phyloP scores from a whole-genome alignment of 2,797 vertebrate species.

The Halcyon badia region DNA sequence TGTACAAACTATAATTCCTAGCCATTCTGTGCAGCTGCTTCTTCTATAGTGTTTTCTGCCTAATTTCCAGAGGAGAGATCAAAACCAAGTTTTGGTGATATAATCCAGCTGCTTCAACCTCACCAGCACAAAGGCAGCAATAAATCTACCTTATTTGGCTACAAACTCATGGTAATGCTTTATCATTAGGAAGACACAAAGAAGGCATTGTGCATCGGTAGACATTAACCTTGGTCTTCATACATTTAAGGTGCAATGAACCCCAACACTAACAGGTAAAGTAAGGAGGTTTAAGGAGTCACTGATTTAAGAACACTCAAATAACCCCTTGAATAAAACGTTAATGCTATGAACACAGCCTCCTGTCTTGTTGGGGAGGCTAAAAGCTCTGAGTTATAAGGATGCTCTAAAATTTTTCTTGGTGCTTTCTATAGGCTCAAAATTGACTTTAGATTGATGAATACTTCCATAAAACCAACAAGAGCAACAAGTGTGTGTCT shows the following conservation, averaged over 20 bases:
- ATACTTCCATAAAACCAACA: neutral
- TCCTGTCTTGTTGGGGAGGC: neutral
- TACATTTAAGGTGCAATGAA: neutral
- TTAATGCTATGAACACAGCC: neutral
- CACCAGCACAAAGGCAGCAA: neutral
- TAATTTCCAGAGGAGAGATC: neutral
- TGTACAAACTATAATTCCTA: neutral
- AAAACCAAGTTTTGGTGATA: neutral
- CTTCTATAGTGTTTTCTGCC: neutral
- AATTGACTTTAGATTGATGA: neutral
- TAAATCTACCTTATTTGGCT: constrained; percentile 36
- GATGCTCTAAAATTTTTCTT: neutral
- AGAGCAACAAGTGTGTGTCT: neutral
- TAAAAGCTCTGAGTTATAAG: neutral
- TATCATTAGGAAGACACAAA: neutral
- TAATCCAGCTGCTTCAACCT: neutral
- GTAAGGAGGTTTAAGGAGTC: neutral
- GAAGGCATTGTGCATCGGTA: neutral
- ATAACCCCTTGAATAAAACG: neutral
- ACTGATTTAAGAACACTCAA: neutral
- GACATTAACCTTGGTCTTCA: neutral
- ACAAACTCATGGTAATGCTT: neutral
- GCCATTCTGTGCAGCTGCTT: neutral
- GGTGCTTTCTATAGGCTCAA: neutral
- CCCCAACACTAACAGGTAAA: neutral